A percentile compares a stretch with the other conserved stretches of the same genome.
phyloP scores from a whole-genome alignment of 2,888 invertebrate genomes.

The Cactoblastis cactorum region DNA sequence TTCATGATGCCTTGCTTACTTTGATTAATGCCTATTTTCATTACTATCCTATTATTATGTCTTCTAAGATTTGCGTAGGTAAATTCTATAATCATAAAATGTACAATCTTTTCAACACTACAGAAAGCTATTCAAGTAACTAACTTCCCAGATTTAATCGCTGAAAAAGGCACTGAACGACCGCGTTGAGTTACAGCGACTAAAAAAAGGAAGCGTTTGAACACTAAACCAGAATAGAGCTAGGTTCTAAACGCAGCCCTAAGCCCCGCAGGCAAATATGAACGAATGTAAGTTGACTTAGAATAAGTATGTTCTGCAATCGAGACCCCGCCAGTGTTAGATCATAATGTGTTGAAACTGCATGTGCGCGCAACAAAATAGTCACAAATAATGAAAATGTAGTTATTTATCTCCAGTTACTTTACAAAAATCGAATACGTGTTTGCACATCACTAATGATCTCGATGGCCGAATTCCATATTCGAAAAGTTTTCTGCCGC shows the following conservation, averaged over 20 bases:
- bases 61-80: too few species aligned
- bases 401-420: too few species aligned
- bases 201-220: constrained; percentile 10
- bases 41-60: too few species aligned
- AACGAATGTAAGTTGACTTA: constrained; percentile 80
- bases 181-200: background rate
- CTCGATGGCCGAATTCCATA: constrained; percentile 15
- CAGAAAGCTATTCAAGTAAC: background rate
- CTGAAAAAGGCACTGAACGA: background rate
- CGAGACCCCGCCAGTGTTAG: constrained; percentile 77
- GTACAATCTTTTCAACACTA: background rate
- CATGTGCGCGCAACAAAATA: constrained; percentile 69
- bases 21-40: too few species aligned
- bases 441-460: constrained; percentile 10
- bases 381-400: constrained; percentile 62
- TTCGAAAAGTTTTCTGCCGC: constrained; percentile 15
- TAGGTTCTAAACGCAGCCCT: constrained; percentile 67
- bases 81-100: too few species aligned
- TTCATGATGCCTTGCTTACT: too few species aligned
- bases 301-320: constrained; percentile 80
- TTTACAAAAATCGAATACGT: constrained; percentile 27
- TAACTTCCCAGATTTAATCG: background rate
- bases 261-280: constrained; percentile 78
- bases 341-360: constrained; percentile 79
- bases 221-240: constrained; percentile 34